Evolutionary conservation across 2,888 invertebrate genomes (phyloP).

Genomic region (Sipha maydis): DNA sequence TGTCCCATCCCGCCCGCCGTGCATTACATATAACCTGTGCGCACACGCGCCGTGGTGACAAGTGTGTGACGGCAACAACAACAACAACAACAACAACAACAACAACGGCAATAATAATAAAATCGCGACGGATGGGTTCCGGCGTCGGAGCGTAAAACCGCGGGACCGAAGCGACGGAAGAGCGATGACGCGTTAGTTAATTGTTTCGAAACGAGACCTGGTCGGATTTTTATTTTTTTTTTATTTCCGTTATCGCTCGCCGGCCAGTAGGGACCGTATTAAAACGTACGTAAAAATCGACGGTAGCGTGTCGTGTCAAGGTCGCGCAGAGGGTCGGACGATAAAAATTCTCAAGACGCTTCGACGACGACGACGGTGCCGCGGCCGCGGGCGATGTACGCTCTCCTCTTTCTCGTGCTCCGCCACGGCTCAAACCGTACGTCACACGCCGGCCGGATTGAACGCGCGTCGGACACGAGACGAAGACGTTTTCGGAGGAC

Average conservation of each 20-base stretch:
- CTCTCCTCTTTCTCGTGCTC: no score
- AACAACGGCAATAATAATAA: background rate
- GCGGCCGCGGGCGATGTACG: no score
- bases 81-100: background rate
- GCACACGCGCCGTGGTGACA: conserved; percentile 19
- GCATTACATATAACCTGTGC: background rate
- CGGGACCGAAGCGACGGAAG: no score
- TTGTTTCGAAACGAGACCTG: background rate
- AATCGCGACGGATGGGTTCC: background rate
- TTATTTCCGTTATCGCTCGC: background rate
- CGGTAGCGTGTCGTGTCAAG: no score
- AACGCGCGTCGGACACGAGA: background rate
- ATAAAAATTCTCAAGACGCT: conserved; percentile 40
- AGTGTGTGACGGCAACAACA: background rate
- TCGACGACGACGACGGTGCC: background rate
- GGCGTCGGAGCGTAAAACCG: no score
- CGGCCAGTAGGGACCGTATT: background rate
- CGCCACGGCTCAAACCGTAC: no score
- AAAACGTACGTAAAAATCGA: background rate
- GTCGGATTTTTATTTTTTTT: no score
- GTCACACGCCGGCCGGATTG: background rate
- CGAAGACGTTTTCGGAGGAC: background rate
- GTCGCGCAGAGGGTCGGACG: background rate
- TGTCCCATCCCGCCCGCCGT: background rate
- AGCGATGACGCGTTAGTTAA: background rate